Evolutionary conservation across 2,888 invertebrate species (phyloP).

Genomic region (Heteropelma amictum): DNA sequence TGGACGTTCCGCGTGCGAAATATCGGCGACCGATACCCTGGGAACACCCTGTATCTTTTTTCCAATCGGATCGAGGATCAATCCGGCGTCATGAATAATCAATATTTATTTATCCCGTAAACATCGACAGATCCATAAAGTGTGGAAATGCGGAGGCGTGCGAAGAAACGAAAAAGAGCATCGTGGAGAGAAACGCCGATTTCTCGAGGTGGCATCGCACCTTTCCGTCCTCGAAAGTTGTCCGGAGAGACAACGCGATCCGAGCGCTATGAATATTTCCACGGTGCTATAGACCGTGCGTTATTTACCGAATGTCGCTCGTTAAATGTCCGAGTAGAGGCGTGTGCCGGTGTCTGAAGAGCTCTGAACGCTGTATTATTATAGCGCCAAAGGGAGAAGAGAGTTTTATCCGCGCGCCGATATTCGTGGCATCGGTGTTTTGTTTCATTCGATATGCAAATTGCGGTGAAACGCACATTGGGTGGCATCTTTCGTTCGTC

Average conservation of each 20-base stretch:
- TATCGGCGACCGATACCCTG: too few relatives aligned
- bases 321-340: conserved; percentile 52
- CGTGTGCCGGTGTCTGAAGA: conserved; percentile 44
- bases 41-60: too few relatives aligned
- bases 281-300: conserved; percentile 42
- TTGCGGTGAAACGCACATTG: conserved; percentile 56
- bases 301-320: conserved; percentile 57
- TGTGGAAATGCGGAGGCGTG: conserved; percentile 33
- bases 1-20: too few relatives aligned
- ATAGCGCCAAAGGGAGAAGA: not conserved
- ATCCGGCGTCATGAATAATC: too few relatives aligned
- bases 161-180: not conserved
- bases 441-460: conserved; percentile 70
- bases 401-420: conserved; percentile 43
- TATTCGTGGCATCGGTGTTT: conserved; percentile 53
- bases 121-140: conserved; percentile 43
- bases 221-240: conserved; percentile 46
- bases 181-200: conserved; percentile 3
- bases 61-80: too few relatives aligned
- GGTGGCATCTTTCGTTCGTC: conserved; percentile 45
- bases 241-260: conserved; percentile 28
- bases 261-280: conserved; percentile 44
- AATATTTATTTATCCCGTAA: too few relatives aligned
- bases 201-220: conserved; percentile 36
- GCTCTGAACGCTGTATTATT: too few relatives aligned